Conservation (phyloP, 2,888 invertebrate species). For the Hermodice carunculata region DNA sequence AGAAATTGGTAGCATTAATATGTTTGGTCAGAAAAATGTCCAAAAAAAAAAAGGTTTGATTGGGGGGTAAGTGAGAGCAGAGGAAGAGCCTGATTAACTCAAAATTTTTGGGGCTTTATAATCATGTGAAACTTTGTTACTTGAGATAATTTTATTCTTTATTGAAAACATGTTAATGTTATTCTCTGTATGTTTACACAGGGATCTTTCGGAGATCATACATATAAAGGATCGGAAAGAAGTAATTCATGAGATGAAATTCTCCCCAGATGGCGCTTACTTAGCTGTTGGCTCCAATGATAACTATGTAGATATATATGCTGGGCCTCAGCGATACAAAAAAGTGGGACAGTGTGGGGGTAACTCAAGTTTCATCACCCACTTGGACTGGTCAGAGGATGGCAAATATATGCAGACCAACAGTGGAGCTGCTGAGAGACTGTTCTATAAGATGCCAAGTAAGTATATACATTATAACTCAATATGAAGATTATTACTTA, state of each 20-base stretch:
- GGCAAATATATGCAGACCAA: slow-evolving; percentile 69
- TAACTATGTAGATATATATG: slow-evolving; percentile 70
- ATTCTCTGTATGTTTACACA: too few relatives aligned
- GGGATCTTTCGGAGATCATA: slow-evolving; percentile 66
- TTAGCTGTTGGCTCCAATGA: slow-evolving; percentile 71
- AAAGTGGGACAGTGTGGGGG: slow-evolving; percentile 67
- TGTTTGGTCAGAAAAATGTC: too few relatives aligned
- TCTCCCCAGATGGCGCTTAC: slow-evolving; percentile 68
- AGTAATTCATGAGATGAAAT: slow-evolving; percentile 70
- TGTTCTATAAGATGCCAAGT: slow-evolving; percentile 69
- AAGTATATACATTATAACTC: slow-evolving; percentile 22
- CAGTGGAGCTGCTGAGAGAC: slow-evolving; percentile 68
- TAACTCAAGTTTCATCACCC: slow-evolving; percentile 70
- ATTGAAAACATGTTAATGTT: too few relatives aligned
- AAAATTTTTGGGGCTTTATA: too few relatives aligned
- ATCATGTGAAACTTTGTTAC: too few relatives aligned
- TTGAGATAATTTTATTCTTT: too few relatives aligned
- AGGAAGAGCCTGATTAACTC: too few relatives aligned
- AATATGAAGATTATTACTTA: too few relatives aligned
- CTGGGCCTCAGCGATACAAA: slow-evolving; percentile 63
- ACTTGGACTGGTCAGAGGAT: slow-evolving; percentile 71
- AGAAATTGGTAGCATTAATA: too few relatives aligned
- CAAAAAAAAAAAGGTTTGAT: too few relatives aligned
- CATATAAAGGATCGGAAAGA: slow-evolving; percentile 69
- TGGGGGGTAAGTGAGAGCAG: too few relatives aligned